phyloP scores from a whole-genome alignment of 2,888 invertebrate genomes.

The Zeuzera pyrina region DNA sequence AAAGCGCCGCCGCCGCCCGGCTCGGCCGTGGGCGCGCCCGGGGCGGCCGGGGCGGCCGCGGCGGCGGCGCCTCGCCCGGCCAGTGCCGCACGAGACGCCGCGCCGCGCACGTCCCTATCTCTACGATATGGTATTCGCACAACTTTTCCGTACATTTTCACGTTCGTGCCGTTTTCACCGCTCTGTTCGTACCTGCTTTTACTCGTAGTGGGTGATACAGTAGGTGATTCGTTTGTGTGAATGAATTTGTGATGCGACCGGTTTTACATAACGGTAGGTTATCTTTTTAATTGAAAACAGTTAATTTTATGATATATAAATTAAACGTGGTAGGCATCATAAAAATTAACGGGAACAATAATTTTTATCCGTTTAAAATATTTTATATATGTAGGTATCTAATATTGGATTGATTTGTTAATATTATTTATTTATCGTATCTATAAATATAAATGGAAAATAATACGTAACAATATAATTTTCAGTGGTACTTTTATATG shows the following conservation, averaged over 20 bases:
- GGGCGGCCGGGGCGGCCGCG: constrained; percentile 12
- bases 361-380: too few species aligned
- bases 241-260: constrained; percentile 9
- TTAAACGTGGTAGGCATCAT: too few species aligned
- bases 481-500: too few species aligned
- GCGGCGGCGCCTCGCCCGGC: constrained; percentile 26
- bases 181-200: constrained; percentile 7
- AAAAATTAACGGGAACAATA: too few species aligned
- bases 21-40: constrained; percentile 14
- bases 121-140: constrained; percentile 12
- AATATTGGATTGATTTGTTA: too few species aligned
- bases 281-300: too few species aligned
- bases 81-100: constrained; percentile 41
- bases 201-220: constrained; percentile 7
- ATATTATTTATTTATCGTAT: too few species aligned
- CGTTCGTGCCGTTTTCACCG: constrained; percentile 19
- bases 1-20: constrained; percentile 7
- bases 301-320: too few species aligned
- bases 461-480: too few species aligned
- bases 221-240: constrained; percentile 11
- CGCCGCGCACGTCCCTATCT: constrained; percentile 12
- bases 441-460: too few species aligned
- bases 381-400: too few species aligned
- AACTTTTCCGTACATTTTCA: constrained; percentile 42
- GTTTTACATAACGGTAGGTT: constrained; percentile 5